Conservation (phyloP, 2,113 vertebrate species). For the Indri indri region DNA sequence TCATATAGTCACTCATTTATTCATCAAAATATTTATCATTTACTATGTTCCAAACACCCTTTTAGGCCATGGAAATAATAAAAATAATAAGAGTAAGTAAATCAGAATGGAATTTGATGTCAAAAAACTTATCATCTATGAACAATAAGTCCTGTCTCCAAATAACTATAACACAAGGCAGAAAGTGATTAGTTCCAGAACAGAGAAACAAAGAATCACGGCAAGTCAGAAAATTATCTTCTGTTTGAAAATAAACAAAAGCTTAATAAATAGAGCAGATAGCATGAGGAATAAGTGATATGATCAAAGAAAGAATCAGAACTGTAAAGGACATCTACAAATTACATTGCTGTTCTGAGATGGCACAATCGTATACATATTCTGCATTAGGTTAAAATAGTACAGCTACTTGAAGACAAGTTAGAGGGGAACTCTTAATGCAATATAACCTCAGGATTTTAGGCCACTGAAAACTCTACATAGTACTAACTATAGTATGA, state of each 20-base stretch:
- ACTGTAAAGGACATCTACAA: background rate
- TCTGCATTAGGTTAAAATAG: background rate
- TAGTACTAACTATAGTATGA: background rate
- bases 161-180: background rate
- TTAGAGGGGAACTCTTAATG: background rate
- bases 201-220: background rate
- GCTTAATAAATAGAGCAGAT: background rate
- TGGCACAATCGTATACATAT: background rate
- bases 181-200: conserved; percentile 10
- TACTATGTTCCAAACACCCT: background rate
- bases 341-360: background rate
- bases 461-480: background rate
- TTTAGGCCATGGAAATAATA: background rate
- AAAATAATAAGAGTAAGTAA: background rate
- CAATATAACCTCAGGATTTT: background rate
- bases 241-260: background rate
- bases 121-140: background rate
- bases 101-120: background rate
- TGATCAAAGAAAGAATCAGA: background rate
- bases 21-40: background rate
- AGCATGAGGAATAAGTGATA: background rate
- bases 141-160: background rate
- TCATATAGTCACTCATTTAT: background rate
- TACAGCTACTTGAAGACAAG: background rate
- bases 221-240: background rate